Evolutionary conservation across 1,140 invertebrate genomes (phyloP).

Genomic region (Danaus plexippus): DNA sequence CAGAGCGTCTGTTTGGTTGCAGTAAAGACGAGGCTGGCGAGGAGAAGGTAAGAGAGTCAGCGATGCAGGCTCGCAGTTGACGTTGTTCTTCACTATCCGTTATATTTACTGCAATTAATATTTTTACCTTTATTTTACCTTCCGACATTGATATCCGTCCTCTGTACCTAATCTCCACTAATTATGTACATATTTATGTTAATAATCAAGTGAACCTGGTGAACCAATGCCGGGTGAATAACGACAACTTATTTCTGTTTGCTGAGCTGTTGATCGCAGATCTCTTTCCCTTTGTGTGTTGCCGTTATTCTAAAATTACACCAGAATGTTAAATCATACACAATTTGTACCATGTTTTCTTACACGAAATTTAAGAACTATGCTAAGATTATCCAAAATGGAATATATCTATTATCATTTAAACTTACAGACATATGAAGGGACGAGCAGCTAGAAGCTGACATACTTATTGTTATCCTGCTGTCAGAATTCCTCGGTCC

Average conservation of each 20-base stretch:
- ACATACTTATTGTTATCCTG: conserved; percentile 52
- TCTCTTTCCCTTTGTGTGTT: conserved; percentile 31
- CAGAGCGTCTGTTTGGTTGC: conserved; percentile 36
- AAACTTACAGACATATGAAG: conserved; percentile 37
- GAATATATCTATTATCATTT: background rate
- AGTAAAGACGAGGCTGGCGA: conserved; percentile 39
- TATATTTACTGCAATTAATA: conserved; percentile 17
- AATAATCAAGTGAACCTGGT: conserved; percentile 28
- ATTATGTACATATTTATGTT: background rate
- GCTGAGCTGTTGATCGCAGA: conserved; percentile 46
- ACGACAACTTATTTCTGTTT: conserved; percentile 56
- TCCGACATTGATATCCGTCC: too few relatives aligned
- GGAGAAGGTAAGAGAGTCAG: conserved; percentile 46
- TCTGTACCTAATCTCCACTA: background rate
- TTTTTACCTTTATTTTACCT: background rate
- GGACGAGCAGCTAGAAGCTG: conserved; percentile 51
- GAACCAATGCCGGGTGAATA: conserved; percentile 35
- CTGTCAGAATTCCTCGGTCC: conserved; percentile 44
- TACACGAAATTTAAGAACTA: conserved; percentile 5
- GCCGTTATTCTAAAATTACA: background rate
- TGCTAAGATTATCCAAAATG: background rate
- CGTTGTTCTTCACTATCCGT: conserved; percentile 39
- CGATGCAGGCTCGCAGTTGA: conserved; percentile 35
- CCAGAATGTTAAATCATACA: too few relatives aligned
- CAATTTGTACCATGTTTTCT: conserved; percentile 7